Evolutionary conservation across 2,113 vertebrate species (phyloP), one percentile per base, ranked within the genome.

Genomic region (Pterocles gutturalis): DNA sequence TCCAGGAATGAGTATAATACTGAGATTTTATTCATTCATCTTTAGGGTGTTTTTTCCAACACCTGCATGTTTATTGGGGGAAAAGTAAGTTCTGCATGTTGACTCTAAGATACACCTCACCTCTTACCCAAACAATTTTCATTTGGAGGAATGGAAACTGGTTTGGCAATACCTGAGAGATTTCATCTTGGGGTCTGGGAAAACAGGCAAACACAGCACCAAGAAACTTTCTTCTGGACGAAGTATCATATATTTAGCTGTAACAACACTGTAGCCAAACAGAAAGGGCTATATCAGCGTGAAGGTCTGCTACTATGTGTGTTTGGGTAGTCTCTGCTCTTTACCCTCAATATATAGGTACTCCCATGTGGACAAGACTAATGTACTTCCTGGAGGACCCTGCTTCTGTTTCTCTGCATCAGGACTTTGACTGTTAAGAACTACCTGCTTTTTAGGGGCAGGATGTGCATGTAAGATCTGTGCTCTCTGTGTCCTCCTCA

Each of bases 301-400:
- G 33, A 60, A 46, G 25, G 4, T 31, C 24, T 20, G 8, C 7
- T 24, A 5, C 16, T 20, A 2, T 14, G 3, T 13, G 16, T 26
- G 14, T 22, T 49, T 49, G 12, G 11, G 8, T 18, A 45, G 36
- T 25, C 12, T 77, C 36, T 89, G 33, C 6, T 66, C 48, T 88
- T 78, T 64, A 6, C 17, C 15, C 11, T 41, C 46, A 5, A 13
- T 28, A 9, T 5, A 7, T 0, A 13, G 22, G 7, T 31, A 25
- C 13, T 58, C 14, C 15, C 43, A 17, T 0, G 0, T 10, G 31
- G 15, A 31, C 6, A 46, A 62, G 21, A 10, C 16, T 5, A 4
- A 45, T 1, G 2, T 54, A 45, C 34, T 49, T 45, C 60, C 41
- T 54, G 71, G 51, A 3, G 20, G 76, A 5, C 7, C 26, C 41